phyloP scores from a whole-genome alignment of 2,113 vertebrate species.

The Tylochromis polylepis region DNA sequence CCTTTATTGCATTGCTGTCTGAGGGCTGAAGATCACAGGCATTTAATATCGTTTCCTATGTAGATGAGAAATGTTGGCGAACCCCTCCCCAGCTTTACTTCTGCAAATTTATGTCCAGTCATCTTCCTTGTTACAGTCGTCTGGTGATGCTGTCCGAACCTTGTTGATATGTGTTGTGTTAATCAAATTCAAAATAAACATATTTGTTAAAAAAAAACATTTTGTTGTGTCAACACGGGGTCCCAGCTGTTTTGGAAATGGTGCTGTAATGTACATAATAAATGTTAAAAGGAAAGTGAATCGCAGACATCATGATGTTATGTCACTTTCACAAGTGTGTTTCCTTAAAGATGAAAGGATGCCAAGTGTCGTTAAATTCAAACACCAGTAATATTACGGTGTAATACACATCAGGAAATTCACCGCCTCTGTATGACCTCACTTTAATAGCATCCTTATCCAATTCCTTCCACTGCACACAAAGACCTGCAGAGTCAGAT shows the following conservation, averaged over 20 bases:
- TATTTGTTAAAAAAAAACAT: neutral
- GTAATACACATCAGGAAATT: neutral
- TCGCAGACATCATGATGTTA: neutral
- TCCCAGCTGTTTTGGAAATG: neutral
- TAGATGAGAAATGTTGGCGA: neutral
- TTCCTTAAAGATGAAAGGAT: neutral
- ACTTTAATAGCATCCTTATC: conserved; percentile 20
- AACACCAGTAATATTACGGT: neutral
- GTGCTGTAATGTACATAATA: neutral
- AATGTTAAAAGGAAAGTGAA: neutral
- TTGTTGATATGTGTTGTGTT: neutral
- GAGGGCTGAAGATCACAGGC: neutral
- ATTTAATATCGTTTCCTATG: neutral
- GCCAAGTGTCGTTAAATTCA: neutral
- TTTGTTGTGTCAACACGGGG: neutral
- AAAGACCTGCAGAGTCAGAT: conserved; percentile 54
- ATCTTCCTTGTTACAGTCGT: neutral
- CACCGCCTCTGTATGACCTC: neutral
- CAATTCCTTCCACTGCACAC: conserved; percentile 37
- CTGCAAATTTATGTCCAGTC: neutral
- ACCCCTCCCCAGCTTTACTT: neutral
- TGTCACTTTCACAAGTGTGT: neutral
- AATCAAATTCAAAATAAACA: neutral
- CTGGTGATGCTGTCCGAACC: neutral
- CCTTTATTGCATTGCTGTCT: neutral